These are phyloP conservation scores for Molossus alvarezi DNA, from an alignment of 2,797 vertebrate species.

Conservation along the genomic window DNA sequence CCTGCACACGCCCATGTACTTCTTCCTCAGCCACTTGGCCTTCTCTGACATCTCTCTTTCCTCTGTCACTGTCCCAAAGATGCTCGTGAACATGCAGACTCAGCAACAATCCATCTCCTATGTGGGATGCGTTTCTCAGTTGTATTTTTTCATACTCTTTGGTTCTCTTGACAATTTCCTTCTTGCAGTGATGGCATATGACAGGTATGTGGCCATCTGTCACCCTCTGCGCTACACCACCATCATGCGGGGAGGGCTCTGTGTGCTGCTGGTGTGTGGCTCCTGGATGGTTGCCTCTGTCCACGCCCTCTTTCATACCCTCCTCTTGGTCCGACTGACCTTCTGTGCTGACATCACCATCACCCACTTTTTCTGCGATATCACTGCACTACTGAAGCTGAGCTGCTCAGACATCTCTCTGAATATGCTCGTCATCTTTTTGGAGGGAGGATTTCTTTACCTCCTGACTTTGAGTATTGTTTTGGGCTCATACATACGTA, in stretches of 20 bases:
- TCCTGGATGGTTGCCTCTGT: neutral
- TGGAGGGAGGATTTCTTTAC: no score
- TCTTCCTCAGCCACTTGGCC: neutral
- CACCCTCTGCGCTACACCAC: neutral
- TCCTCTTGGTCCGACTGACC: neutral
- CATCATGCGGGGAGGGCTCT: neutral
- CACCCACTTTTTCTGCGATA: no score
- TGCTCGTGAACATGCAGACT: neutral
- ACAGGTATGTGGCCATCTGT: conserved; percentile 11
- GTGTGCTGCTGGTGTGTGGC: neutral
- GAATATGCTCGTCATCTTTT: no score
- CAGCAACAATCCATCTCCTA: neutral
- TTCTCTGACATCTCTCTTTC: neutral
- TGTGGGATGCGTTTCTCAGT: neutral
- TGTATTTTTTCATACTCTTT: conserved; percentile 18
- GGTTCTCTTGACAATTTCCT: neutral
- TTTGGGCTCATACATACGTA: no score
- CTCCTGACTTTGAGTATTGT: no score
- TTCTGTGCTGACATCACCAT: no score
- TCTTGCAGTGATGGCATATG: conserved; percentile 8
- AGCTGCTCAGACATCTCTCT: no score
- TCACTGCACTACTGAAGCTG: no score
- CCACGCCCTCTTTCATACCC: no score
- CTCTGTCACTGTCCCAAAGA: neutral
- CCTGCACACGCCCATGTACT: neutral